A percentile compares a stretch with the other conserved stretches of the same genome.
phyloP scores from a whole-genome alignment of 2,888 invertebrate species.

The Hartigia nigra region DNA sequence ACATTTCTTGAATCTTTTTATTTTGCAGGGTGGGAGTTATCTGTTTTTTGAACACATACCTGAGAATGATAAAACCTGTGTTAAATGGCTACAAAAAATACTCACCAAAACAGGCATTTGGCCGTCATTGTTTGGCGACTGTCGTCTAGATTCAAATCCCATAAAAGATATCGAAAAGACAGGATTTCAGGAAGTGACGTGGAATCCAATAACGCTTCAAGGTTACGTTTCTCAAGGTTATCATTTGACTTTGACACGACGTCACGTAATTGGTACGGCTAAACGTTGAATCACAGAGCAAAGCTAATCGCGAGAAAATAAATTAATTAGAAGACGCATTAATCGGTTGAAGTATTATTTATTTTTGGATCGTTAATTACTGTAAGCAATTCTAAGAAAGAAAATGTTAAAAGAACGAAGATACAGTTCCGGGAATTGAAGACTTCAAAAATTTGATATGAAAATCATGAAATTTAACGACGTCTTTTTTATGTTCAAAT shows the following conservation, averaged over 20 bases:
- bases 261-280: slow-evolving; percentile 54
- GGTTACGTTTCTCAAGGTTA: slow-evolving; percentile 52
- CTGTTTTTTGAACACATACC: slow-evolving; percentile 57
- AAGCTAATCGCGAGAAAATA: background rate
- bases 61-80: slow-evolving; percentile 40
- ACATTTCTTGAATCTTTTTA: background rate
- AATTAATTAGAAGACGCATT: background rate
- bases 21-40: slow-evolving; percentile 53
- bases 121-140: slow-evolving; percentile 57
- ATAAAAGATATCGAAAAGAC: slow-evolving; percentile 39
- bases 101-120: slow-evolving; percentile 53
- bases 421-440: background rate
- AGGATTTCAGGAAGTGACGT: slow-evolving; percentile 48
- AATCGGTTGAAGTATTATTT: background rate
- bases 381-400: background rate
- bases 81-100: slow-evolving; percentile 46
- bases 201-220: slow-evolving; percentile 42
- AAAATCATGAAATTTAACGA: background rate
- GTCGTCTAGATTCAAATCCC: slow-evolving; percentile 49
- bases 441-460: background rate
- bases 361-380: background rate
- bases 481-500: background rate
- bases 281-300: background rate
- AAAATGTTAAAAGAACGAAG: background rate
- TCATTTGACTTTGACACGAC: slow-evolving; percentile 48